These are phyloP conservation scores for Parazoanthus swiftii DNA, from an alignment of 92 coral and sea anemone species.

Conservation along the genomic window DNA sequence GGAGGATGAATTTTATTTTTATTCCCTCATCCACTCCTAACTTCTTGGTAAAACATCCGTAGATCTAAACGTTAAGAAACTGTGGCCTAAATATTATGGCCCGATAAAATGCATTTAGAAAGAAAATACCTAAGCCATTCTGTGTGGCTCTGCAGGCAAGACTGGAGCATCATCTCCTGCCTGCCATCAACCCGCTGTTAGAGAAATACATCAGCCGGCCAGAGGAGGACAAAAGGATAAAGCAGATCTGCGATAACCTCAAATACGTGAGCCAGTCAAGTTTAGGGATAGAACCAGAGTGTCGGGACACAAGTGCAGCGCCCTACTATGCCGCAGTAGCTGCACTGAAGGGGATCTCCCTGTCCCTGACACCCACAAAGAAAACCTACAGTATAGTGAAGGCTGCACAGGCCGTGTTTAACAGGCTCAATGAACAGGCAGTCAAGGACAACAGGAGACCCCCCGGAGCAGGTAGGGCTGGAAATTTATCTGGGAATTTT, in stretches of 20 bases:
- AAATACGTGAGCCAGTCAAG: conserved; percentile 63
- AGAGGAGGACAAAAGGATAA: conserved; percentile 67
- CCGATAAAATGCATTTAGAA: no score
- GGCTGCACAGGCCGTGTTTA: conserved; percentile 84
- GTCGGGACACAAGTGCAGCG: conserved; percentile 55
- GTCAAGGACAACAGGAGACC: conserved; percentile 53
- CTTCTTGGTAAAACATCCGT: no score
- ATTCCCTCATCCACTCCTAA: no score
- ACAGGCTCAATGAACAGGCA: conserved; percentile 71
- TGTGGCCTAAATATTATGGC: no score
- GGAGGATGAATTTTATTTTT: no score
- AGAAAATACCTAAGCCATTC: not conserved
- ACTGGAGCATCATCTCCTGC: conserved; percentile 76
- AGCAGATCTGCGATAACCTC: conserved; percentile 58
- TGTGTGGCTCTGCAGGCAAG: conserved; percentile 52
- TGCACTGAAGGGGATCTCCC: conserved; percentile 59
- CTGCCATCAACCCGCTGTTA: conserved; percentile 66
- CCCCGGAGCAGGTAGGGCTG: conserved; percentile 77
- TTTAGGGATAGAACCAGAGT: conserved; percentile 68
- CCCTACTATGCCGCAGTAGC: conserved; percentile 78
- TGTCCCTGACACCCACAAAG: conserved; percentile 65
- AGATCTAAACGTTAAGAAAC: no score
- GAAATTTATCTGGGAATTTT: not conserved
- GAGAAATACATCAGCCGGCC: conserved; percentile 56
- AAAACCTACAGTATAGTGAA: conserved; percentile 72